Conservation (phyloP, 2,113 vertebrate genomes). For the Butastur rufipennis region DNA sequence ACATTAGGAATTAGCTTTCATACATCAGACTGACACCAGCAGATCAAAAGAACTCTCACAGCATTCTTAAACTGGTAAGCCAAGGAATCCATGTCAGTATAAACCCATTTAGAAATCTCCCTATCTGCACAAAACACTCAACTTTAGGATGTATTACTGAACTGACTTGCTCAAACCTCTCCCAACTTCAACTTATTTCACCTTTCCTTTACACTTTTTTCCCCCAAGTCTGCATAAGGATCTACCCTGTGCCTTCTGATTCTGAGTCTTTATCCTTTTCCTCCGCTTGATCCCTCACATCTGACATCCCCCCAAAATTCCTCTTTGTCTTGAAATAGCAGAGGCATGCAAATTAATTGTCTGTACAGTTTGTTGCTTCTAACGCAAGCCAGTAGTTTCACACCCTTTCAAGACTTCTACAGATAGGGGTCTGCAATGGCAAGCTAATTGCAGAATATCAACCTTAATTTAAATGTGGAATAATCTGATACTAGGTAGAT, state of each 20-base stretch:
- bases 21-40: neutral
- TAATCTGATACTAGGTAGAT: too few species aligned
- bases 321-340: neutral
- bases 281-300: neutral
- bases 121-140: neutral
- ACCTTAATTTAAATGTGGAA: neutral
- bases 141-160: neutral
- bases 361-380: too few species aligned
- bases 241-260: neutral
- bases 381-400: neutral
- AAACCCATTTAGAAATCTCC: neutral
- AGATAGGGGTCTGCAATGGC: neutral
- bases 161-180: neutral
- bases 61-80: neutral
- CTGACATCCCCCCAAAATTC: neutral
- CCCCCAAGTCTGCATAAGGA: neutral
- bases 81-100: neutral
- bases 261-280: neutral
- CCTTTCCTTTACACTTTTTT: neutral
- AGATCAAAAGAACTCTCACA: conserved; percentile 5
- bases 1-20: neutral
- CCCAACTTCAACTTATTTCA: neutral
- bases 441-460: neutral
- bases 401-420: neutral
- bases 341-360: neutral